Evolutionary conservation across 2,797 vertebrate species (phyloP), one percentile per base, ranked within the genome.

Genomic region (Rhinophrynus dorsalis): DNA sequence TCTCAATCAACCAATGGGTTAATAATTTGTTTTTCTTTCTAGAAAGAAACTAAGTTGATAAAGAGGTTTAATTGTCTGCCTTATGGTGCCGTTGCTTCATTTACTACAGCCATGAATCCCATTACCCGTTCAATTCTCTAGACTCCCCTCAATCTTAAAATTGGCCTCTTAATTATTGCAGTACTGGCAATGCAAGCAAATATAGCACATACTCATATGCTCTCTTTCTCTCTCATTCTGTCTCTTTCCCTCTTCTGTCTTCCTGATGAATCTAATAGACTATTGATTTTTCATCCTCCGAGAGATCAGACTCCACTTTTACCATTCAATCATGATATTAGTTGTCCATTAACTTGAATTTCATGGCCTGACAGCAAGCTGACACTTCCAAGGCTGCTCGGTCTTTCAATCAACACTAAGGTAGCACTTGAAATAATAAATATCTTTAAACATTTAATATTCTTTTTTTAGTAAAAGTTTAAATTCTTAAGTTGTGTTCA

Each of bases 261-360:
- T 80, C 65, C 88, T 89, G 86, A 89, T 68, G 77, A 88, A 92
- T 94, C 89, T 94, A 98, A 95, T 93, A 93, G 92, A 85, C 91
- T 96, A 96, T 97, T 89, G 96, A 96, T 98, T 98, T 96, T 92
- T 90, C 83, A 94, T 93, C 90, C 82, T 86, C 86, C 82, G 84
- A 85, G 78, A 86, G 85, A 94, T 92, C 90, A 89, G 86, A 72
- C 84, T 88, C 80, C 84, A 87, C 86, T 92, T 92, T 91, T 89
- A 89, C 90, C 85, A 74, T 92, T 95, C 93, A 94, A 77, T 96
- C 92, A 88, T 90, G 89, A 90, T 92, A 94, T 93, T 94, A 93
- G 89, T 85, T 94, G 91, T 94, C 94, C 85, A 91, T 96, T 94
- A 94, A 87, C 85, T 89, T 85, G 77, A 84, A 90, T 80, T 83